Percentiles rank a stretch among this genome's conserved stretches.
These are phyloP conservation scores for Semaprochilodus insignis DNA, from an alignment of 2,797 vertebrate species.

Conservation along the genomic window DNA sequence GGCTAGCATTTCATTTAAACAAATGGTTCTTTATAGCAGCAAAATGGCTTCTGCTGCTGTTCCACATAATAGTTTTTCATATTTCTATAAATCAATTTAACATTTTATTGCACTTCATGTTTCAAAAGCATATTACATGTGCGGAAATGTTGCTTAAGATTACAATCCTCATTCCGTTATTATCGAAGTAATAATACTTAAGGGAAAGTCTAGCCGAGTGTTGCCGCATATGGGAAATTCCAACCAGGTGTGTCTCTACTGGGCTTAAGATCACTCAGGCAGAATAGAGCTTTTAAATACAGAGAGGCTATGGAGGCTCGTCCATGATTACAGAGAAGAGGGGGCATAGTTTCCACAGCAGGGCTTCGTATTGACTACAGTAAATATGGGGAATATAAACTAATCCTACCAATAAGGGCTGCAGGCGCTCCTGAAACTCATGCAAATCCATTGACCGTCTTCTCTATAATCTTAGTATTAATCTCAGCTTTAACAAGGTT, in stretches of 20 bases:
- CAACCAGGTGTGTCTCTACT: conserved; percentile 27
- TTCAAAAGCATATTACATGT: not conserved
- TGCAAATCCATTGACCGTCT: conserved; percentile 48
- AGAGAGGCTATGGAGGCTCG: conserved; percentile 28
- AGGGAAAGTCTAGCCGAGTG: conserved; percentile 18
- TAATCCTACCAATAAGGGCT: conserved; percentile 51
- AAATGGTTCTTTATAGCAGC: too few relatives aligned
- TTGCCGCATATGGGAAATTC: conserved; percentile 36
- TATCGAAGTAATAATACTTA: not conserved
- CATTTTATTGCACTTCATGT: not conserved
- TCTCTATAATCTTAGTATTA: conserved; percentile 55
- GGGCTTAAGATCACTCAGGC: conserved; percentile 46
- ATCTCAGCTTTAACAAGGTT: conserved; percentile 43
- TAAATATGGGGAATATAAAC: conserved; percentile 55
- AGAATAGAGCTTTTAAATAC: conserved; percentile 54
- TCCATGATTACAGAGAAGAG: conserved; percentile 46
- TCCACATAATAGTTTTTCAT: too few relatives aligned
- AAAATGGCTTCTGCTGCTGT: too few relatives aligned
- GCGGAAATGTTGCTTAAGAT: not conserved
- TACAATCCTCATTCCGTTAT: not conserved
- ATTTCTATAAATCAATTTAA: not conserved
- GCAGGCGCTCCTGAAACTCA: conserved; percentile 46
- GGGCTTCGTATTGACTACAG: conserved; percentile 56
- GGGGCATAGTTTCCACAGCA: conserved; percentile 40
- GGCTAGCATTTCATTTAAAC: too few relatives aligned